Conservation (phyloP, 2,888 invertebrate species). For the Synanthedon formicaeformis region DNA sequence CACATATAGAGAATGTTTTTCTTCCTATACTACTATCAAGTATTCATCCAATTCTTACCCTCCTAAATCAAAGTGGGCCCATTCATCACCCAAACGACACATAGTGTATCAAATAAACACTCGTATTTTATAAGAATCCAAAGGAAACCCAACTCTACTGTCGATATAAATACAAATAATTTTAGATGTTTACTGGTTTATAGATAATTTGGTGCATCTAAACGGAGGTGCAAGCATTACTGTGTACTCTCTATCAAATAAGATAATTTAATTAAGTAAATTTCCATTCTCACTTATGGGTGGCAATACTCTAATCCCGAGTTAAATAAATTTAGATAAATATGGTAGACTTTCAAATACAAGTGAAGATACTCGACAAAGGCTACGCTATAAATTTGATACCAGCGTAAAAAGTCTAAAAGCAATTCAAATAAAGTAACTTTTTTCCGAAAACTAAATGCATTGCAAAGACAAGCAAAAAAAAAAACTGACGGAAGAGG, state of each 20-base stretch:
- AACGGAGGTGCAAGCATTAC: constrained; percentile 53
- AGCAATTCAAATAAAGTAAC: constrained; percentile 51
- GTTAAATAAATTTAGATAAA: constrained; percentile 5
- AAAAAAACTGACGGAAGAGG: constrained; percentile 62
- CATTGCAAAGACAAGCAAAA: constrained; percentile 46
- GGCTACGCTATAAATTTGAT: constrained; percentile 23
- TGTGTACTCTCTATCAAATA: constrained; percentile 53
- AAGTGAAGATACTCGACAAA: neutral
- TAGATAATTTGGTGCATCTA: constrained; percentile 30
- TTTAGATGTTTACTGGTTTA: constrained; percentile 9
- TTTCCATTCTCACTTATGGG: constrained; percentile 54
- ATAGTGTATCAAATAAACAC: constrained; percentile 32
- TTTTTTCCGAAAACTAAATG: constrained; percentile 42
- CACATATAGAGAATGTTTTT: constrained; percentile 19
- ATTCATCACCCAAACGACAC: constrained; percentile 56
- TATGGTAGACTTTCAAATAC: neutral
- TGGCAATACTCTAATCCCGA: constrained; percentile 47
- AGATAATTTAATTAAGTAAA: constrained; percentile 54
- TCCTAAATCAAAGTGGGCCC: constrained; percentile 51
- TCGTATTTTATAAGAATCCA: constrained; percentile 11
- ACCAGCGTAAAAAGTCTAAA: constrained; percentile 29
- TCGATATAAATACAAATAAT: constrained; percentile 9
- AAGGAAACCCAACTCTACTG: constrained; percentile 24
- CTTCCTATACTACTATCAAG: constrained; percentile 21
- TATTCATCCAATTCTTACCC: constrained; percentile 42